Evolutionary conservation across 2,888 invertebrate species (phyloP).

Genomic region (Acanthopleura granulata): DNA sequence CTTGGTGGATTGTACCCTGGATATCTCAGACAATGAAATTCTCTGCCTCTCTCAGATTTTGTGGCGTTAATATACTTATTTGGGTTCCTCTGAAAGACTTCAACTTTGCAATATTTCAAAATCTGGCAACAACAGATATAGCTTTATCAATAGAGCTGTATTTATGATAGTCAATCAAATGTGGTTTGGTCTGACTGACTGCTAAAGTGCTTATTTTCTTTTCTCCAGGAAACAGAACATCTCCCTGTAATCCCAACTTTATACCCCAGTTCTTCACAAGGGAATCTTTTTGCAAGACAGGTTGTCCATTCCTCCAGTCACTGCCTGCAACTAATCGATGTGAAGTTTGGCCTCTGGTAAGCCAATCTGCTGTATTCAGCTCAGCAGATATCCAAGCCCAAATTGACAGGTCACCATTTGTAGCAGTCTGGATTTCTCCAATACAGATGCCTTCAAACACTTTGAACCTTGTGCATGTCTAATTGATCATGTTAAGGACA

Average conservation of each 20-base stretch:
- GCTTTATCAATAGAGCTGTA: background rate
- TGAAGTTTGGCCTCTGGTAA: conserved; percentile 18
- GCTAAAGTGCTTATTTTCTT: conserved; percentile 7
- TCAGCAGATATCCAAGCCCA: conserved; percentile 22
- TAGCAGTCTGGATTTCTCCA: conserved; percentile 23
- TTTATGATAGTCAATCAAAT: background rate
- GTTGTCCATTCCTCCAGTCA: conserved; percentile 18
- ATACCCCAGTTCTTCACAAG: conserved; percentile 7
- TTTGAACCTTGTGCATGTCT: conserved; percentile 19
- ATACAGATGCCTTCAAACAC: conserved; percentile 16
- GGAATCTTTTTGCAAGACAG: background rate
- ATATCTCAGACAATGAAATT: conserved; percentile 13
- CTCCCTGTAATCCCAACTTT: conserved; percentile 6
- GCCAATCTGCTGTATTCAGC: conserved; percentile 20
- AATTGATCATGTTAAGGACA: conserved; percentile 21
- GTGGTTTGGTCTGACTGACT: background rate
- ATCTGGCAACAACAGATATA: background rate
- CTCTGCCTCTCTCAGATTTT: conserved; percentile 15
- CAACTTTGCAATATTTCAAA: background rate
- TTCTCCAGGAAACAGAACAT: conserved; percentile 15
- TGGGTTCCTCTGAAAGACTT: background rate
- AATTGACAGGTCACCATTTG: conserved; percentile 4
- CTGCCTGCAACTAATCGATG: background rate
- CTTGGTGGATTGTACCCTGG: conserved; percentile 15
- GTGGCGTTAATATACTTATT: background rate